phyloP scores from a whole-genome alignment of 1,140 invertebrate species.

The Fragariocoptes setiger region DNA sequence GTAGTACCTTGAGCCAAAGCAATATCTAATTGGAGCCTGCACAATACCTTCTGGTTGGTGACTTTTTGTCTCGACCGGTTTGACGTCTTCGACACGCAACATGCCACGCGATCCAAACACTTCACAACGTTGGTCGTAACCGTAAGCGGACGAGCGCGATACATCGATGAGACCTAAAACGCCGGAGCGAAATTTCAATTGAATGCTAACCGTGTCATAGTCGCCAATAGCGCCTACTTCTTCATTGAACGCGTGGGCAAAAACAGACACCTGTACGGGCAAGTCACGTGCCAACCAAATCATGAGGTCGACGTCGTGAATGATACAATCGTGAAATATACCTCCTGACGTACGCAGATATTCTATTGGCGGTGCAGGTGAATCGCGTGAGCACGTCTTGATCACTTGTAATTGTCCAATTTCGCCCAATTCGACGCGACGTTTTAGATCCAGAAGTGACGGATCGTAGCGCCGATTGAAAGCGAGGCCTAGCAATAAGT shows the following conservation, averaged over 20 bases:
- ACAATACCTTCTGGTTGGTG: constrained; percentile 16
- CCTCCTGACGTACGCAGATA: constrained; percentile 31
- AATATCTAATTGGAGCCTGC: constrained; percentile 25
- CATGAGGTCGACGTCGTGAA: constrained; percentile 30
- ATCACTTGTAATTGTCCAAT: constrained; percentile 28
- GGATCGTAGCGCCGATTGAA: constrained; percentile 36
- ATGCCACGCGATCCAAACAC: constrained; percentile 27
- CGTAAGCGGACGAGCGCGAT: constrained; percentile 26
- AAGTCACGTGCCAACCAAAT: constrained; percentile 15
- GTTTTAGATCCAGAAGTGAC: constrained; percentile 21
- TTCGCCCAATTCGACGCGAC: constrained; percentile 22
- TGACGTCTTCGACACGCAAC: constrained; percentile 24
- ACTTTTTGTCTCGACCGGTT: too few relatives aligned
- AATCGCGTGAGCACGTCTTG: constrained; percentile 27
- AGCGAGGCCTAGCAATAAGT: constrained; percentile 26
- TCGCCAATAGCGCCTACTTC: constrained; percentile 27
- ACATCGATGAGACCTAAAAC: constrained; percentile 28
- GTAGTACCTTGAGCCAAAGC: constrained; percentile 27
- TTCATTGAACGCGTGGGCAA: constrained; percentile 21
- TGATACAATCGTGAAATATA: constrained; percentile 35
- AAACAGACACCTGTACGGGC: constrained; percentile 22
- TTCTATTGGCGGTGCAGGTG: constrained; percentile 25
- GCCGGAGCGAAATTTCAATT: constrained; percentile 28
- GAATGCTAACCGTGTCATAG: constrained; percentile 28
- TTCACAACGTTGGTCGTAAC: constrained; percentile 36